Conservation (phyloP, 2,888 invertebrate genomes). For the Agonopterix arenella region DNA sequence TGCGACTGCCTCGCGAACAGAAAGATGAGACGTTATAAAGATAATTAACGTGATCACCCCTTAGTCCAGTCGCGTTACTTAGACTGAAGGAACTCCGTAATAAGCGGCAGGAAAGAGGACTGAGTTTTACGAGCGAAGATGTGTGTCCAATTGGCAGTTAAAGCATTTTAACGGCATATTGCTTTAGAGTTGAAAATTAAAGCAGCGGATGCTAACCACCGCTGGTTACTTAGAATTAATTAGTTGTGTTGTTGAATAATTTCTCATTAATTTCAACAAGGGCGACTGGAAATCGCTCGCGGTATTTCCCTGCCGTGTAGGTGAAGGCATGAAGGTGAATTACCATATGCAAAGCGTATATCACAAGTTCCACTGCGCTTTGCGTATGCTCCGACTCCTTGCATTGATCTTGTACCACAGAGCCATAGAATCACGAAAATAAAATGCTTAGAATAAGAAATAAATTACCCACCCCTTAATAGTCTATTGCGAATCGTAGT, state of each 20-base stretch:
- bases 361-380: conserved; percentile 11
- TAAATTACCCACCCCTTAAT: no score
- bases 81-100: conserved; percentile 42
- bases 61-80: conserved; percentile 17
- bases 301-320: conserved; percentile 50
- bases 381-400: conserved; percentile 1
- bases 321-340: conserved; percentile 32
- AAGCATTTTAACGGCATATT: conserved; percentile 54
- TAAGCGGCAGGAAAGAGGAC: conserved; percentile 53
- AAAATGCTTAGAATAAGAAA: background rate
- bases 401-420: background rate
- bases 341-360: conserved; percentile 39
- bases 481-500: no score
- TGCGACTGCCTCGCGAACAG: no score
- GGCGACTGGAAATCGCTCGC: conserved; percentile 27
- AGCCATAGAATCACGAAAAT: background rate
- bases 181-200: conserved; percentile 53
- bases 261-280: conserved; percentile 60
- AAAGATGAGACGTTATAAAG: conserved; percentile 11
- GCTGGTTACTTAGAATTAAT: conserved; percentile 47
- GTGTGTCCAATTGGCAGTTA: conserved; percentile 54
- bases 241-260: conserved; percentile 47
- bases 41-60: conserved; percentile 23
- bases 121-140: conserved; percentile 55
- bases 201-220: conserved; percentile 38